Conservation (phyloP, 2,113 vertebrate species). For the Okapia johnstoni region DNA sequence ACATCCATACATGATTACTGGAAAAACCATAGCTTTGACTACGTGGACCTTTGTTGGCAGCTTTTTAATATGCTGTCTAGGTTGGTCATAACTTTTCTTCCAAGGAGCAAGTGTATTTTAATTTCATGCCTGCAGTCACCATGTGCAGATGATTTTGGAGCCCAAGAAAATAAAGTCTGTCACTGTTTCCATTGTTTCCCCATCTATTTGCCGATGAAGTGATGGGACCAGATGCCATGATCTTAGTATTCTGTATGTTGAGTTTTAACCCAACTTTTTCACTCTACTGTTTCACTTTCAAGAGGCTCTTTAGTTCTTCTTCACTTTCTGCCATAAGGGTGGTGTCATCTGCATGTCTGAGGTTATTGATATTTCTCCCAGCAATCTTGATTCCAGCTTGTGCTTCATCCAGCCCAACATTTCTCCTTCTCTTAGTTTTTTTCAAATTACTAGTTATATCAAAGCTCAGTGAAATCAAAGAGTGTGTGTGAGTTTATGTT, state of each 20-base stretch:
- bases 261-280: not conserved
- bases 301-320: not conserved
- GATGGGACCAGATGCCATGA: not conserved
- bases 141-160: not conserved
- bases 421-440: not conserved
- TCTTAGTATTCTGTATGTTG: not conserved
- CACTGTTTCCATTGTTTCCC: not conserved
- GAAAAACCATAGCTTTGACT: not conserved
- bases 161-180: not conserved
- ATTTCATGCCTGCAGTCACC: not conserved
- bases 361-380: accelerated
- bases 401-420: not conserved
- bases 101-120: not conserved
- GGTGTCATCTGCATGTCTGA: not conserved
- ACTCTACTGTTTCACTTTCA: not conserved
- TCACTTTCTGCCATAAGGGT: not conserved
- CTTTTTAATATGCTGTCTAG: not conserved
- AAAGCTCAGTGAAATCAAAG: not conserved
- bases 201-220: not conserved
- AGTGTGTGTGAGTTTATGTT: not conserved
- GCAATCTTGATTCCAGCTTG: not conserved
- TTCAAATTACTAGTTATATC: not conserved
- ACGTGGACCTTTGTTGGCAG: not conserved
- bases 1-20: not conserved
- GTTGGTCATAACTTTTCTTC: not conserved